Base-by-base conservation (phyloP, 2,888 invertebrate species). In the Thecocarcelia acutangulata region DNA sequence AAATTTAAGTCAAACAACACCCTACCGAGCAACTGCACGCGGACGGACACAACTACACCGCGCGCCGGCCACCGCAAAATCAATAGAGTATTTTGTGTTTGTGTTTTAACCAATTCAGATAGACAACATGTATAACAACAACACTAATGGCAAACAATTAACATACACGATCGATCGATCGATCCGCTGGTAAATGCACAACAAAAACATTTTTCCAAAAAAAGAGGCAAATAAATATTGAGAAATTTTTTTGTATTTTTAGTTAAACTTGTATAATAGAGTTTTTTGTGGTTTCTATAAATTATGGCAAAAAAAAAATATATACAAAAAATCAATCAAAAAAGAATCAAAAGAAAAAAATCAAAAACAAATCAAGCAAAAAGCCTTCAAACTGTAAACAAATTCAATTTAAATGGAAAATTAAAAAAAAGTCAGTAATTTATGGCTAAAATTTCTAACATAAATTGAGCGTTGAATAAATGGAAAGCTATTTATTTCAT, bases 101-200 rank as follows among this genome's bases (percentile, higher is more conserved):
- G 28, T n/a, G 33, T 19, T 61, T 64, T 56, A 74, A 64, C 56
- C 56, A 64, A 64, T 64, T 64, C 46, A 40, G 40, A 72, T 50
- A 50, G 50, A 61, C 59, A 70, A 70, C 58, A 69, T 44, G n/a
- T 44, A 42, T 24, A 24, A 61, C 11, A 42, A 37, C n/a, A 48
- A 33, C 9, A 33, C 4, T 8, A 33, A 33, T 1, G 8, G 9
- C 33, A 33, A 9, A 56, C 56, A 74, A 63, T 73, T 74, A 74
- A 33, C 64, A 64, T 74, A 63, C 69, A 46, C 59, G 61, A 76
- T 63, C 69, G 54, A 63, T 54, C 59, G 61, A 76, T 63, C 69
- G 54, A 63, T 54, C 63, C 69, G 54, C 56, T 76, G 74, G 56
- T 64, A 64, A 64, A 64, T 56, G n/a, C 63, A 63, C 28, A n/a